Evolutionary conservation across 2,113 vertebrate species (phyloP).

Genomic region (Anoura caudifer): DNA sequence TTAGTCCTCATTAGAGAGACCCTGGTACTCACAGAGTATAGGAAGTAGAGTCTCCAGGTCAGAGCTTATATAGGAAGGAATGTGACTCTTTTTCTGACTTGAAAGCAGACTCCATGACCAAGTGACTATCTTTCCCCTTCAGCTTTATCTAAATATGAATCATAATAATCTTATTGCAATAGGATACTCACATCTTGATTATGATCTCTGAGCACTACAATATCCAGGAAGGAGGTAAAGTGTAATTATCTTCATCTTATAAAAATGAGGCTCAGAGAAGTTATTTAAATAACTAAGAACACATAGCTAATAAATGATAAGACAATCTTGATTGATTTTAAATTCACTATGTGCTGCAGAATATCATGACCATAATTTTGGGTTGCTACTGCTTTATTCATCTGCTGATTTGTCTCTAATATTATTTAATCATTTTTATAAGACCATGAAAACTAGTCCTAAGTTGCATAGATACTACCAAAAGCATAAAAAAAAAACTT

Average conservation of each 20-base stretch:
- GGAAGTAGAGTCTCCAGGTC: not conserved
- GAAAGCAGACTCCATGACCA: not conserved
- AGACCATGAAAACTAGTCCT: not conserved
- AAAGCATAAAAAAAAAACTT: not conserved
- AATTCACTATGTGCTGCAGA: not conserved
- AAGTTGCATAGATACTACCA: not conserved
- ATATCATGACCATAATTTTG: not conserved
- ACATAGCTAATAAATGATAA: not conserved
- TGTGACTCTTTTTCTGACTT: not conserved
- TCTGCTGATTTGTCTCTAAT: not conserved
- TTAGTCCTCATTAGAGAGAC: not conserved
- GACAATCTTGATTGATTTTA: not conserved
- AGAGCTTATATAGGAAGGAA: not conserved
- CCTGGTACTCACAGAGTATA: not conserved
- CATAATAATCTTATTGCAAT: not conserved
- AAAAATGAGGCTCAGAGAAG: not conserved
- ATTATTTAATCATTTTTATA: not conserved
- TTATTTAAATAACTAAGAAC: not conserved
- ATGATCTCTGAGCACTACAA: not conserved
- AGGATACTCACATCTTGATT: not conserved
- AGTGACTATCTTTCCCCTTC: not conserved
- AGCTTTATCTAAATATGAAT: not conserved
- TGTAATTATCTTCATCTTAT: not conserved
- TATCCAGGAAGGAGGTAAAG: not conserved
- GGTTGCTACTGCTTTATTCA: not conserved